phyloP scores from a whole-genome alignment of 2,113 vertebrate genomes.

The Ranitomeya imitator region DNA sequence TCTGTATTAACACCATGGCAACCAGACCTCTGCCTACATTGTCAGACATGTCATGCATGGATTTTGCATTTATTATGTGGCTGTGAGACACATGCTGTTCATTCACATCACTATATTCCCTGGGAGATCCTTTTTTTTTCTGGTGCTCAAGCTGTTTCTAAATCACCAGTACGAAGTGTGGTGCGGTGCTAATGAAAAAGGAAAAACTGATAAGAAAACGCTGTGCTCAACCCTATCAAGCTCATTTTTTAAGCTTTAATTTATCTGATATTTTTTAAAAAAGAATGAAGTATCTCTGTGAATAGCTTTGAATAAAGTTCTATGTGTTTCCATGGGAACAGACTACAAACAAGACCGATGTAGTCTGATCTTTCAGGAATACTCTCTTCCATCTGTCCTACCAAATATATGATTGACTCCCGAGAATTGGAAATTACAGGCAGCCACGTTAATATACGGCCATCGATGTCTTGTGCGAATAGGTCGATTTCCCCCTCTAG shows the following conservation, averaged over 20 bases:
- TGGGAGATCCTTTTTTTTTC: background rate
- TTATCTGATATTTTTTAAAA: background rate
- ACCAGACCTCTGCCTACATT: conserved; percentile 2
- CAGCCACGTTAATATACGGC: too few species aligned
- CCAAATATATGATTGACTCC: too few species aligned
- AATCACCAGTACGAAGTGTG: background rate
- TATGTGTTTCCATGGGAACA: background rate
- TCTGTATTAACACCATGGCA: background rate
- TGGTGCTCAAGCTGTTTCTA: background rate
- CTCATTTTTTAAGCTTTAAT: background rate
- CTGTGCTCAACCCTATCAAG: too few species aligned
- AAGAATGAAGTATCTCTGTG: background rate
- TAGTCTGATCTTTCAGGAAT: background rate
- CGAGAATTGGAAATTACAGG: too few species aligned
- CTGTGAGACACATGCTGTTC: background rate
- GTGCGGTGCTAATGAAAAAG: background rate
- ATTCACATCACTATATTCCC: background rate
- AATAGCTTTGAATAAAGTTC: background rate
- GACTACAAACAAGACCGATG: background rate
- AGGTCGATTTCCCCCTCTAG: too few species aligned
- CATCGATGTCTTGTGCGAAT: too few species aligned
- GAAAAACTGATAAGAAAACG: background rate
- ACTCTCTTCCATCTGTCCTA: background rate
- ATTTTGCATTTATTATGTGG: background rate
- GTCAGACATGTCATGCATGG: background rate